A percentile compares a stretch with the other conserved stretches of the same genome.
Conservation (phyloP, 2,888 invertebrate genomes). For the Slavum lentiscoides region DNA sequence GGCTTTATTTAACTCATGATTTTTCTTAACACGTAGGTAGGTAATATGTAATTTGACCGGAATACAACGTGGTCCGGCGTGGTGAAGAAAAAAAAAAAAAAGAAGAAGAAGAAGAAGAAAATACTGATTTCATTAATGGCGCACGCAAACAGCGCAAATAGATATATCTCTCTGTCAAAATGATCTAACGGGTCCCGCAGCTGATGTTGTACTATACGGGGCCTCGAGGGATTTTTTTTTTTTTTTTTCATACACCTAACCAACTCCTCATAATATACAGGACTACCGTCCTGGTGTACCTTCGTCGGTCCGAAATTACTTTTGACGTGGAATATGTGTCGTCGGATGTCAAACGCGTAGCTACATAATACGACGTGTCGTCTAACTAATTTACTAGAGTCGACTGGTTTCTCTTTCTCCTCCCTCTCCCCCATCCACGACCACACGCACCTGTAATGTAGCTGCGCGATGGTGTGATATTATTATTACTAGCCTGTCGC, state of each 20-base stretch:
- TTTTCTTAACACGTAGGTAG: background rate
- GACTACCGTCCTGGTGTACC: no score
- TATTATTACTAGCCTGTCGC: no score
- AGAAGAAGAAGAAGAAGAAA: background rate
- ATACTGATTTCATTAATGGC: slow-evolving; percentile 22
- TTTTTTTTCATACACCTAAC: background rate
- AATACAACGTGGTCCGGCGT: background rate
- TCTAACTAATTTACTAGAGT: slow-evolving; percentile 17
- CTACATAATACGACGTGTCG: background rate
- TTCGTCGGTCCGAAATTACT: background rate
- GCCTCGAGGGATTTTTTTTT: background rate
- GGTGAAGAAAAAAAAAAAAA: background rate
- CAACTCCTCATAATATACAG: no score
- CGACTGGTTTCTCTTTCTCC: no score
- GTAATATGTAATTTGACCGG: background rate
- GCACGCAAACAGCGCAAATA: background rate
- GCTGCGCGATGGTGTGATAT: no score
- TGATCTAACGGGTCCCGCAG: slow-evolving; percentile 12
- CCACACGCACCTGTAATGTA: no score
- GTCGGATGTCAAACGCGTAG: background rate
- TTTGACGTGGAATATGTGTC: slow-evolving; percentile 25
- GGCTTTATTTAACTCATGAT: background rate
- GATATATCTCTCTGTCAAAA: slow-evolving; percentile 35
- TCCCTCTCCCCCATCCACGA: no score
- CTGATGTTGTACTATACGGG: slow-evolving; percentile 9